A percentile compares a stretch with the other conserved stretches of the same genome.
phyloP scores from a whole-genome alignment of 1,140 invertebrate genomes.

The Triops cancriformis region DNA sequence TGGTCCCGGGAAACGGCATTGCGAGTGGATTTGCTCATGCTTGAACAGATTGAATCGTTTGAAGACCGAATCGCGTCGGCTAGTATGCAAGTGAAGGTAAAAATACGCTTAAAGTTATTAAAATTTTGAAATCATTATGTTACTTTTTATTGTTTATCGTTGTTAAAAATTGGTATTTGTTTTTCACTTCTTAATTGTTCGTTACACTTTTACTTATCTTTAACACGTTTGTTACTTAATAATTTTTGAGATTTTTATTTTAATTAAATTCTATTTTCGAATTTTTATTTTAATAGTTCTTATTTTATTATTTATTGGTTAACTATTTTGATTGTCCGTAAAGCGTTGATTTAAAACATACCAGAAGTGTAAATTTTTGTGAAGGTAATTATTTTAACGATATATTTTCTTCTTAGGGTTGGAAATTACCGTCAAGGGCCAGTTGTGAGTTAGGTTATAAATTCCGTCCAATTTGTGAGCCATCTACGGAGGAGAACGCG shows the following conservation, averaged over 20 bases:
- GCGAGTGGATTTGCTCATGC: conserved; percentile 65
- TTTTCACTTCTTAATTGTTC: neutral
- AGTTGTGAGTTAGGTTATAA: conserved; percentile 48
- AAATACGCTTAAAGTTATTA: neutral
- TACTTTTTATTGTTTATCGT: neutral
- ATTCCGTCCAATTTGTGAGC: conserved; percentile 44
- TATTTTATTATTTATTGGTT: too few species aligned
- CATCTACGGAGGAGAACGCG: conserved; percentile 40
- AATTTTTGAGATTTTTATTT: too few species aligned
- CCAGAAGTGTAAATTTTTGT: neutral
- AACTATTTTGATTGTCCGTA: too few species aligned
- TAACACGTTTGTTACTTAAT: too few species aligned
- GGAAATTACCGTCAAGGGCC: conserved; percentile 61
- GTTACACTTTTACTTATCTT: neutral
- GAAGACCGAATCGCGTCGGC: conserved; percentile 87
- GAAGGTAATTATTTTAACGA: neutral
- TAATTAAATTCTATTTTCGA: too few species aligned
- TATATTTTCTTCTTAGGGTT: conserved; percentile 50
- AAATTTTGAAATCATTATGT: neutral
- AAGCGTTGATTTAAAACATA: too few species aligned
- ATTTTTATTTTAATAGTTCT: too few species aligned
- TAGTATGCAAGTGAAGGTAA: conserved; percentile 77
- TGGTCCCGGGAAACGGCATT: conserved; percentile 66
- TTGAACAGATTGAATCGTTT: conserved; percentile 81
- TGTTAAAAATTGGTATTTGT: too few species aligned